Percentiles rank a stretch among this genome's conserved stretches.
Evolutionary conservation across 2,888 invertebrate species (phyloP).

Genomic region (Zygogramma bicolorata): DNA sequence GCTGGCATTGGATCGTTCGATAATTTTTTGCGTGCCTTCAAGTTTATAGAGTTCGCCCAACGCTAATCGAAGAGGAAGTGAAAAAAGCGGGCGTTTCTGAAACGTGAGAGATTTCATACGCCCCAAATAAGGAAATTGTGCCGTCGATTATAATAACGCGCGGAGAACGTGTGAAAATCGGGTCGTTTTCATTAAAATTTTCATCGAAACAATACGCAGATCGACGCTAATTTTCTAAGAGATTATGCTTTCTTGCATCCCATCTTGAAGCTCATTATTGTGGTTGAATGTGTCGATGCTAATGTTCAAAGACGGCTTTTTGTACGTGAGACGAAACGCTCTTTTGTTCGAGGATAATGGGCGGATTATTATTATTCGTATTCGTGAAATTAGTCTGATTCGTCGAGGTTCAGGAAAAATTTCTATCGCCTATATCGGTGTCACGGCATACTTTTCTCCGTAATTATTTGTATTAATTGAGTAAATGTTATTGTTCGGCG

Average conservation of each 20-base stretch:
- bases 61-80: background rate
- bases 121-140: conserved; percentile 30
- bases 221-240: background rate
- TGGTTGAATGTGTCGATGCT: conserved; percentile 17
- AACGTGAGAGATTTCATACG: conserved; percentile 33
- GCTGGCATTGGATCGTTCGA: background rate
- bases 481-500: background rate
- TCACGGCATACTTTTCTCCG: background rate
- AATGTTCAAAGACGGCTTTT: conserved; percentile 10
- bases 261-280: conserved; percentile 18
- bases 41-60: background rate
- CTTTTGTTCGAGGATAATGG: conserved; percentile 13
- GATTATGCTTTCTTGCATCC: conserved; percentile 19
- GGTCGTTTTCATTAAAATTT: conserved; percentile 29
- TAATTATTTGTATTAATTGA: background rate
- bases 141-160: conserved; percentile 23
- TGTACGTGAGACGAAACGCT: conserved; percentile 6
- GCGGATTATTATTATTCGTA: background rate
- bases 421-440: background rate
- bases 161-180: conserved; percentile 36
- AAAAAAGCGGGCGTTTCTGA: conserved; percentile 14
- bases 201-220: conserved; percentile 28
- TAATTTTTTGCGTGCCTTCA: background rate
- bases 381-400: background rate
- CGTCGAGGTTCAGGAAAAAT: background rate